Percentiles rank a stretch among this genome's conserved stretches.
Conservation (phyloP, 2,113 vertebrate species). For the Phyllostomus discolor region DNA sequence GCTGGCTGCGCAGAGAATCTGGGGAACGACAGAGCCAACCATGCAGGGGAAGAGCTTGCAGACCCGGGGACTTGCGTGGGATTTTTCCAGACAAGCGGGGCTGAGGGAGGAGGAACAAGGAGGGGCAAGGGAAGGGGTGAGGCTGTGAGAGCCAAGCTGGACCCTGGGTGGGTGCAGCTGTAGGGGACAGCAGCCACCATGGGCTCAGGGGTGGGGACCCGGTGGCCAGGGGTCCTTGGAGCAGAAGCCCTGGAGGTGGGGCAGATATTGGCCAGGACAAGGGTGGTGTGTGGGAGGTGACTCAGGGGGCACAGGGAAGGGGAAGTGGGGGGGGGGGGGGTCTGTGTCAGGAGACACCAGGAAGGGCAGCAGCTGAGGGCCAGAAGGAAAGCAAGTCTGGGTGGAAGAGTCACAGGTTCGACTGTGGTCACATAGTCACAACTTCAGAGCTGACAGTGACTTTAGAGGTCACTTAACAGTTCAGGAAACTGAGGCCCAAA, state of each 20-base stretch:
- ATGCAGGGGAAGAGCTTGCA: neutral
- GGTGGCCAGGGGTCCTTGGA: neutral
- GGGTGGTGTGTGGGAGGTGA: neutral
- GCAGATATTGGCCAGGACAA: accelerated
- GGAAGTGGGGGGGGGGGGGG: neutral
- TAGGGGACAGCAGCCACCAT: accelerated
- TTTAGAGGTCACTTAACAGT: neutral
- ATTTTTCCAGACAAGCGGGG: neutral
- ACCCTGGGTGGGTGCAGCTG: neutral
- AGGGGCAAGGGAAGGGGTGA: neutral
- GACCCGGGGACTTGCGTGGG: neutral
- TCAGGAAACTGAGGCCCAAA: neutral
- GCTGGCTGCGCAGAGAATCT: neutral
- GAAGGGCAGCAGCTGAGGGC: too few relatives aligned
- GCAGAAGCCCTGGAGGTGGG: too few relatives aligned
- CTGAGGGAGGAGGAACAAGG: neutral
- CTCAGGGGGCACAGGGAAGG: neutral
- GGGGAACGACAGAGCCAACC: accelerated
- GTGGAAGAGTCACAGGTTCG: neutral
- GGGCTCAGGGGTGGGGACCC: neutral
- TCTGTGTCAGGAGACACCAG: too few relatives aligned
- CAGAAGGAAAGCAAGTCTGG: neutral
- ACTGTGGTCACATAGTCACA: neutral
- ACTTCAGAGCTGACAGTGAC: too few relatives aligned
- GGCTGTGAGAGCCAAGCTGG: neutral